phyloP scores from a whole-genome alignment of 1,140 invertebrate genomes.

The Drosophila watanabei region DNA sequence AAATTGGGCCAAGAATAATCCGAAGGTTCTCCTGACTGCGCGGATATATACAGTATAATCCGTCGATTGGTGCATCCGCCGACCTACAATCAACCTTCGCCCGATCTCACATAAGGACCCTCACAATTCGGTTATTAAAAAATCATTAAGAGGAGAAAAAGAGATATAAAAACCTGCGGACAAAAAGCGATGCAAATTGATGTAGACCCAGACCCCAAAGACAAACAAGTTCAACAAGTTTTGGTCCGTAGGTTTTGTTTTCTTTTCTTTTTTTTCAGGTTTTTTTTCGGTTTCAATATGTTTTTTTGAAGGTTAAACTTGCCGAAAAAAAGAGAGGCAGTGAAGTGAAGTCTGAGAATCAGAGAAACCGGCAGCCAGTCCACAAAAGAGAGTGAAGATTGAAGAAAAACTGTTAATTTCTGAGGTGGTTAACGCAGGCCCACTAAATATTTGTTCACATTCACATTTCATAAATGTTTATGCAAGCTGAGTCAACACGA shows the following conservation, averaged over 20 bases:
- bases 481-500: conserved; percentile 66
- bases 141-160: conserved; percentile 42
- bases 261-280: conserved; percentile 30
- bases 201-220: conserved; percentile 32
- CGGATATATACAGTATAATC: conserved; percentile 16
- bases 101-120: conserved; percentile 46
- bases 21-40: conserved; percentile 41
- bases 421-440: conserved; percentile 60
- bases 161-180: conserved; percentile 21
- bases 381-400: conserved; percentile 27
- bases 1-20: conserved; percentile 72
- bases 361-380: conserved; percentile 2
- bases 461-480: conserved; percentile 46
- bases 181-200: conserved; percentile 63
- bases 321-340: conserved; percentile 29
- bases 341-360: conserved; percentile 11
- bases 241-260: conserved; percentile 49
- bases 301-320: conserved; percentile 70
- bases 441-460: conserved; percentile 70
- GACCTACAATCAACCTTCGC: conserved; percentile 75
- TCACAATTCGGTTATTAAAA: conserved; percentile 54
- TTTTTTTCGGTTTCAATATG: conserved; percentile 29
- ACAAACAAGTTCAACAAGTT: conserved; percentile 78
- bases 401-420: conserved; percentile 76
- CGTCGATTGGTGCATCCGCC: conserved; percentile 60